Conservation (phyloP, 1,140 invertebrate genomes). For the Pogonomyrmex californicus region DNA sequence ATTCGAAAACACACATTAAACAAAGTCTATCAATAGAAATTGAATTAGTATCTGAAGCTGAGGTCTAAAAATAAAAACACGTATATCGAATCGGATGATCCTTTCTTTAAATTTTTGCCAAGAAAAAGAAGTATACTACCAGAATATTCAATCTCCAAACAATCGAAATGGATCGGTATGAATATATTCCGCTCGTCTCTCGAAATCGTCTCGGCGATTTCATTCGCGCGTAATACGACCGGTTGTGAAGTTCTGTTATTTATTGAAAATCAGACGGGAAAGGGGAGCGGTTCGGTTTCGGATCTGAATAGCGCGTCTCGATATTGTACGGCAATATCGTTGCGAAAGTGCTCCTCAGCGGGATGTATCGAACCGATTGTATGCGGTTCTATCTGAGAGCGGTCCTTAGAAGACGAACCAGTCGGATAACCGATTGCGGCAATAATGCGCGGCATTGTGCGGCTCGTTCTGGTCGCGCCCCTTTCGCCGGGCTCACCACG, state of each 20-base stretch:
- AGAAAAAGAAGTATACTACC: neutral
- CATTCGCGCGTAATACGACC: neutral
- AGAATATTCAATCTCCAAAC: neutral
- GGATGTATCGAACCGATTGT: conserved; percentile 41
- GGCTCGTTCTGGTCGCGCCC: conserved; percentile 55
- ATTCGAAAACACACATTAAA: neutral
- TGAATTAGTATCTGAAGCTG: neutral
- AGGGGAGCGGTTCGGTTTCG: neutral
- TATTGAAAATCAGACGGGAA: neutral
- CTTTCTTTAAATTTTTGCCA: neutral
- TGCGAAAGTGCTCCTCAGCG: conserved; percentile 26
- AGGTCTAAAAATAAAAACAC: neutral
- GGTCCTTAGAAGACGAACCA: conserved; percentile 38
- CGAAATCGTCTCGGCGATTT: neutral
- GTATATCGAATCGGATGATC: too few relatives aligned
- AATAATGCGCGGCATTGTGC: conserved; percentile 70
- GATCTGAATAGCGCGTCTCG: conserved; percentile 11
- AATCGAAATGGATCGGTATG: neutral
- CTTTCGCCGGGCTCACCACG: conserved; percentile 31
- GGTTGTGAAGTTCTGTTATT: neutral
- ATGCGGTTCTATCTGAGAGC: conserved; percentile 2
- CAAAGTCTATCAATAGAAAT: neutral
- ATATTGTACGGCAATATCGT: conserved; percentile 26
- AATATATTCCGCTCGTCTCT: neutral
- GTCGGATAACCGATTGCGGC: conserved; percentile 68